Percentiles rank a stretch among this genome's conserved stretches.
These are phyloP conservation scores for Phalera bucephala DNA, from an alignment of 2,888 invertebrate species.

Conservation along the genomic window DNA sequence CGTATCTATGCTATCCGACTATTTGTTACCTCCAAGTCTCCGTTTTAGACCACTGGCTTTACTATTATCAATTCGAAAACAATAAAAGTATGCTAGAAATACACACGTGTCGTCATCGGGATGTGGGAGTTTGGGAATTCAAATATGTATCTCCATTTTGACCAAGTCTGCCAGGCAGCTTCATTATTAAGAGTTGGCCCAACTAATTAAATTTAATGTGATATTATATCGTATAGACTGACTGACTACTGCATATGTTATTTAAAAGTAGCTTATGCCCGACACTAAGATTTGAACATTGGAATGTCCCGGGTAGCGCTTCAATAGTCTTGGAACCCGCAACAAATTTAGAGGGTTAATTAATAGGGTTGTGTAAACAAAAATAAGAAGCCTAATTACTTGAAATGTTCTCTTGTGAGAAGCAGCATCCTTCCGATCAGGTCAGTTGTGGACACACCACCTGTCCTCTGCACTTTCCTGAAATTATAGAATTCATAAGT, in stretches of 20 bases:
- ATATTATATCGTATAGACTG: too few species aligned
- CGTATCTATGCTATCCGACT: not conserved
- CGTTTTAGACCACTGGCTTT: not conserved
- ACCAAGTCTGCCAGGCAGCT: not conserved
- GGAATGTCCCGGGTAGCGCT: too few species aligned
- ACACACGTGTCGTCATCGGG: not conserved
- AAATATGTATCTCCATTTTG: conserved; percentile 1
- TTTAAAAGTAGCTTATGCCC: too few species aligned
- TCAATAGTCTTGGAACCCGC: too few species aligned
- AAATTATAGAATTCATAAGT: too few species aligned
- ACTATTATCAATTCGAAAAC: not conserved
- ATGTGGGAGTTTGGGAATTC: conserved; percentile 13
- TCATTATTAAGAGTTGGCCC: not conserved
- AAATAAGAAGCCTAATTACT: too few species aligned
- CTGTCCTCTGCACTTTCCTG: conserved; percentile 97
- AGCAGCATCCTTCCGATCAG: conserved; percentile 97
- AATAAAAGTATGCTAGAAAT: conserved; percentile 1
- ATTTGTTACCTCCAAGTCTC: not conserved
- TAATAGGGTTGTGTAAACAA: too few species aligned
- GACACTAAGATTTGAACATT: too few species aligned
- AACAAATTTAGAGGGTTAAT: too few species aligned
- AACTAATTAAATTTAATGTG: not conserved
- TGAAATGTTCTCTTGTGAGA: conserved; percentile 93
- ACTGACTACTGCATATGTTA: too few species aligned
- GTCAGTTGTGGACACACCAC: conserved; percentile 99